phyloP scores from a whole-genome alignment of 53 echinoderm and acorn worm genomes.

The Crossaster papposus region DNA sequence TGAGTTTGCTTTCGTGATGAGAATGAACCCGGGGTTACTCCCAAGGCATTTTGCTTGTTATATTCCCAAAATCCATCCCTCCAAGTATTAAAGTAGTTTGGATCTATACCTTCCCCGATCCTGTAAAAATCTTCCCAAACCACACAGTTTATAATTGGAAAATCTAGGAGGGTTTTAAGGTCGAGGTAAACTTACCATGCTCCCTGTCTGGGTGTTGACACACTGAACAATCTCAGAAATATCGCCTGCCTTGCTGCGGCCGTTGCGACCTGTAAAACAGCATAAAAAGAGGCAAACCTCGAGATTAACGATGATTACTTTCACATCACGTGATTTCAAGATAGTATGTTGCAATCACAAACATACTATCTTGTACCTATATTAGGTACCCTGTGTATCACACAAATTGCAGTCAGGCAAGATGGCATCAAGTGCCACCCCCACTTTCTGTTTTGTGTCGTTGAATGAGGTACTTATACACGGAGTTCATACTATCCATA shows the following conservation, averaged over 20 bases:
- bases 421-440: too few species aligned
- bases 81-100: too few species aligned
- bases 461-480: too few species aligned
- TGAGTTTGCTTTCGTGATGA: too few species aligned
- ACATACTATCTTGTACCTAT: neutral
- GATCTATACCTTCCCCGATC: too few species aligned
- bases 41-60: too few species aligned
- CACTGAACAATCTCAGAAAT: slow-evolving; percentile 50
- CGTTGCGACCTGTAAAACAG: slow-evolving; percentile 19
- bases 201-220: slow-evolving; percentile 36
- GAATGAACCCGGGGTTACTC: too few species aligned
- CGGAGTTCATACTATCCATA: too few species aligned
- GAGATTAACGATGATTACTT: neutral
- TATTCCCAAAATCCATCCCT: too few species aligned
- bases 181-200: neutral
- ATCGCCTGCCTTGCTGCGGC: slow-evolving; percentile 20
- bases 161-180: neutral
- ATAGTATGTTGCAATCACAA: neutral
- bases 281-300: neutral
- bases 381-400: neutral
- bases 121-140: too few species aligned
- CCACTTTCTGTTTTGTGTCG: too few species aligned
- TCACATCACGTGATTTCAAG: neutral
- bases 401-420: neutral
- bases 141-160: too few species aligned